These are phyloP conservation scores for Cylloceria caligata DNA, from an alignment of 2,888 invertebrate genomes.

Conservation along the genomic window DNA sequence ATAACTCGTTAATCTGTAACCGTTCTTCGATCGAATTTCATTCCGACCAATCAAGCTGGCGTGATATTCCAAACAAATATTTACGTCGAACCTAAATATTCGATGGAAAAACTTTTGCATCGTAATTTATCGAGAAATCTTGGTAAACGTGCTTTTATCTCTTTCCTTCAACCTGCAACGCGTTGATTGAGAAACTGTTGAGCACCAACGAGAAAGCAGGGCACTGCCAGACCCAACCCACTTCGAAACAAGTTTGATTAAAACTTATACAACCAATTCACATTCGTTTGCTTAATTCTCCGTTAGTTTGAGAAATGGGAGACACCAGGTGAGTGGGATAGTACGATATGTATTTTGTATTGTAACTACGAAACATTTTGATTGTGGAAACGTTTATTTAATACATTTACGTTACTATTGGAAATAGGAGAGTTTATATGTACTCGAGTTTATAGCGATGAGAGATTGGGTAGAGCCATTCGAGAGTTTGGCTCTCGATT, in stretches of 20 bases:
- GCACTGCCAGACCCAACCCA: conserved; percentile 53
- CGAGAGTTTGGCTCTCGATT: conserved; percentile 5
- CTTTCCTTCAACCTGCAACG: not conserved
- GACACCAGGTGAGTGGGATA: conserved; percentile 5
- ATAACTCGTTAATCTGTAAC: not conserved
- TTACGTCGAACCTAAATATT: not conserved
- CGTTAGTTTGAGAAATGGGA: conserved; percentile 45
- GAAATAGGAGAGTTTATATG: conserved; percentile 30
- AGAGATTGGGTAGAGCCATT: conserved; percentile 9
- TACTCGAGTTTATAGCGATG: conserved; percentile 31
- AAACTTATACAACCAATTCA: conserved; percentile 70
- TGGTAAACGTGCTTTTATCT: conserved; percentile 10
- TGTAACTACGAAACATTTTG: conserved; percentile 21
- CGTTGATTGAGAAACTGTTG: conserved; percentile 2
- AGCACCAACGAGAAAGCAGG: conserved; percentile 16
- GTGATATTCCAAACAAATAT: conserved; percentile 14
- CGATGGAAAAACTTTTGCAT: conserved; percentile 19
- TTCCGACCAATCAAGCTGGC: not conserved
- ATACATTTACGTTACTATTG: conserved; percentile 25
- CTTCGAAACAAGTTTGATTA: conserved; percentile 73
- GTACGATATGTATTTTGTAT: conserved; percentile 1
- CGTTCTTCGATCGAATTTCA: not conserved
- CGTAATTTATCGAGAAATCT: conserved; percentile 31
- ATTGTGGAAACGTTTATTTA: conserved; percentile 9
- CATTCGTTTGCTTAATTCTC: conserved; percentile 72